These are phyloP conservation scores for Hippoglossus stenolepis DNA, from an alignment of 2,113 vertebrate genomes.

Conservation along the genomic window DNA sequence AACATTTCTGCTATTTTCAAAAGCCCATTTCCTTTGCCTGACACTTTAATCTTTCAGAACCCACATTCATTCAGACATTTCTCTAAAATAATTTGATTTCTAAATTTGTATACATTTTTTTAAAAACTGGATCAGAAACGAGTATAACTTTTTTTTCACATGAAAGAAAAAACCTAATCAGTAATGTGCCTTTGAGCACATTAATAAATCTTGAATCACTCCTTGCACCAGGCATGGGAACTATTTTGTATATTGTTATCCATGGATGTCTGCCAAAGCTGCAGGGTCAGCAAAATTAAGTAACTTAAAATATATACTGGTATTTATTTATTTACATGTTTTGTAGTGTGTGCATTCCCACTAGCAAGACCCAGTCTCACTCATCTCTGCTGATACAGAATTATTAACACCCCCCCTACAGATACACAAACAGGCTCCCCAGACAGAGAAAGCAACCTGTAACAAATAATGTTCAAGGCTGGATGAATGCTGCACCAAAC, in stretches of 20 bases:
- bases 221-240: neutral
- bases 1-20: neutral
- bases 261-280: constrained; percentile 16
- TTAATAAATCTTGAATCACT: neutral
- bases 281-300: constrained; percentile 15
- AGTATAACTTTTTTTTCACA: neutral
- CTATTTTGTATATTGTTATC: neutral
- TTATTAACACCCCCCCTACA: neutral
- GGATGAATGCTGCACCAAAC: neutral
- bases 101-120: neutral
- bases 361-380: neutral
- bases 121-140: neutral
- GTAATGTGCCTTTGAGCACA: neutral
- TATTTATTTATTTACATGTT: constrained; percentile 1
- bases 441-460: neutral
- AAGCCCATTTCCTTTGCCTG: no score
- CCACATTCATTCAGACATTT: neutral
- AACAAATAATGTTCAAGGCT: neutral
- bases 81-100: neutral
- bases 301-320: constrained; percentile 28
- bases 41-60: neutral
- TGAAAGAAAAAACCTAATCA: neutral
- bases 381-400: constrained; percentile 22
- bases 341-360: neutral
- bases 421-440: constrained; percentile 9